Evolutionary conservation across 2,888 invertebrate species (phyloP).

Genomic region (Zelleria hepariella): DNA sequence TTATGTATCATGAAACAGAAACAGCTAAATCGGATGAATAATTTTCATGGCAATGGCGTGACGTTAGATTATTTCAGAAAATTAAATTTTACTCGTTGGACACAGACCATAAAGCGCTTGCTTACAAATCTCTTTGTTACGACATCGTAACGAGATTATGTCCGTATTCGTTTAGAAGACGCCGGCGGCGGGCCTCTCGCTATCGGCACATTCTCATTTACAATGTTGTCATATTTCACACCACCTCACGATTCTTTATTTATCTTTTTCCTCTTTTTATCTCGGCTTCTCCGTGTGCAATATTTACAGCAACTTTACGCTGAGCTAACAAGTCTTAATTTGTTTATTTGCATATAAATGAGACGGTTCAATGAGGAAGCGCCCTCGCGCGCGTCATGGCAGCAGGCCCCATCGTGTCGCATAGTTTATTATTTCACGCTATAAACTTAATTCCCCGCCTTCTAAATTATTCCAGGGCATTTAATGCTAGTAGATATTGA

Average conservation of each 20-base stretch:
- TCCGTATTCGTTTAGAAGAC: conserved; percentile 50
- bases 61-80: conserved; percentile 71
- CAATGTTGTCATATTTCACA: neutral
- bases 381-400: neutral
- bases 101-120: conserved; percentile 69
- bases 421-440: conserved; percentile 63
- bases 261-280: no score
- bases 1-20: neutral
- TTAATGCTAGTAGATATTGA: conserved; percentile 25
- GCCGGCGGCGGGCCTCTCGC: neutral
- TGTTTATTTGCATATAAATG: neutral
- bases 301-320: no score
- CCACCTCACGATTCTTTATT: neutral
- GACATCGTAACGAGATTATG: conserved; percentile 71
- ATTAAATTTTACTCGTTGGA: conserved; percentile 71
- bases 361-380: neutral
- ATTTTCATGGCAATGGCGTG: conserved; percentile 62
- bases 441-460: conserved; percentile 42
- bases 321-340: neutral
- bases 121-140: conserved; percentile 73
- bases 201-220: neutral
- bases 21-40: conserved; percentile 45
- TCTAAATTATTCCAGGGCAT: conserved; percentile 49
- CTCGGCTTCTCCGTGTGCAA: no score
- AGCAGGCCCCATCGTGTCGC: conserved; percentile 34